phyloP scores from a whole-genome alignment of 2,888 invertebrate species.

The Tridacna crocea region DNA sequence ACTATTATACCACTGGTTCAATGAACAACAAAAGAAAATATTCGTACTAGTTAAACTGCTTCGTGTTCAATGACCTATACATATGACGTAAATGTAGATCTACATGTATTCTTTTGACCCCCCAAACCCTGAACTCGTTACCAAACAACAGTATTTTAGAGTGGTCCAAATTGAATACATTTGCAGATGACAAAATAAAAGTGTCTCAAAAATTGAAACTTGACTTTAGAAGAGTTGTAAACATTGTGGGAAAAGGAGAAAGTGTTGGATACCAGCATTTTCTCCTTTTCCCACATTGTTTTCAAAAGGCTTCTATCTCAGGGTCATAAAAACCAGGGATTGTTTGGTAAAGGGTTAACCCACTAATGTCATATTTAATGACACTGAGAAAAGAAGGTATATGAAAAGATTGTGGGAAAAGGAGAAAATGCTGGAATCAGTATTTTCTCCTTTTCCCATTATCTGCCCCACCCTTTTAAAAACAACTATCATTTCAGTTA shows the following conservation, averaged over 20 bases:
- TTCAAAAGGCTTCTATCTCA: too few relatives aligned
- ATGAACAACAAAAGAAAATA: not conserved
- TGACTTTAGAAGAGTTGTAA: too few relatives aligned
- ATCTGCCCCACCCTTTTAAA: not conserved
- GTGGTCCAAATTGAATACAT: too few relatives aligned
- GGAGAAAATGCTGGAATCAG: not conserved
- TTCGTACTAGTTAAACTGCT: not conserved
- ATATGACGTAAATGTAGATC: not conserved
- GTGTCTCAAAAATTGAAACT: too few relatives aligned
- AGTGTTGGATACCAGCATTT: too few relatives aligned
- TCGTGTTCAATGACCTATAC: not conserved
- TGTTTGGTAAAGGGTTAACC: too few relatives aligned
- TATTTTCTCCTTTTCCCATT: not conserved
- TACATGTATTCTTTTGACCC: not conserved
- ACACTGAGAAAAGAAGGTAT: not conserved
- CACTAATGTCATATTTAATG: not conserved
- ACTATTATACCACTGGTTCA: not conserved
- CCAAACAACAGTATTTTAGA: too few relatives aligned
- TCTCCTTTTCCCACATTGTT: not conserved
- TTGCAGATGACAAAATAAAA: too few relatives aligned
- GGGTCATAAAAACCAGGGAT: too few relatives aligned
- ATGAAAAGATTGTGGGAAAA: not conserved
- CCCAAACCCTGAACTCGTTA: too few relatives aligned
- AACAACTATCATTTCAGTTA: not conserved
- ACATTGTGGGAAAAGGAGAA: too few relatives aligned